phyloP scores from a whole-genome alignment of 2,797 vertebrate species.

The Furcifer pardalis region DNA sequence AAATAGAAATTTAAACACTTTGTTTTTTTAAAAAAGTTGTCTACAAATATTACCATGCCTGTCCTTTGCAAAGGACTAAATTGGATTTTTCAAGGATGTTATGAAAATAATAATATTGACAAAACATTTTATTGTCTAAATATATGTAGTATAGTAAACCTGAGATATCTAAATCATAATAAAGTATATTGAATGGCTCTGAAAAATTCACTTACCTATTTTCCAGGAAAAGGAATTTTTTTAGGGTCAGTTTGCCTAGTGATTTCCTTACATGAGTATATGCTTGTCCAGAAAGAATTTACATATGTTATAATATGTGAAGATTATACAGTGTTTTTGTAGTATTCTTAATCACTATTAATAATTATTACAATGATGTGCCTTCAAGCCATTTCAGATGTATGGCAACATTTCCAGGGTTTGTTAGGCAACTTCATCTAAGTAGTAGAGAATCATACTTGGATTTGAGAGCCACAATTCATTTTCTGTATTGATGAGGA shows the following conservation, averaged over 20 bases:
- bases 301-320: not conserved
- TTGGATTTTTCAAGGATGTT: not conserved
- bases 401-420: too few relatives aligned
- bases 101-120: not conserved
- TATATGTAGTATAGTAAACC: not conserved
- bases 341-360: not conserved
- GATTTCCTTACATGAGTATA: not conserved
- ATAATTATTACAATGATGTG: not conserved
- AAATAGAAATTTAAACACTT: not conserved
- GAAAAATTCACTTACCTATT: not conserved
- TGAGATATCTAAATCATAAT: not conserved
- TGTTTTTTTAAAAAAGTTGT: constrained; percentile 11
- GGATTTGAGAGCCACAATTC: not conserved
- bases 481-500: not conserved
- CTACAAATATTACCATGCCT: constrained; percentile 12
- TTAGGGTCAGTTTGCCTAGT: not conserved
- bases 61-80: constrained; percentile 5
- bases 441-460: not conserved
- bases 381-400: too few relatives aligned
- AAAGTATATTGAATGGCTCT: not conserved
- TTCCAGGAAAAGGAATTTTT: constrained; percentile 1
- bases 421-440: too few relatives aligned
- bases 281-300: not conserved
- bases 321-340: not conserved
- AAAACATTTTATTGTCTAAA: not conserved